Base-by-base conservation (phyloP, 2,797 vertebrate species). In the Tarsius wallacei region DNA sequence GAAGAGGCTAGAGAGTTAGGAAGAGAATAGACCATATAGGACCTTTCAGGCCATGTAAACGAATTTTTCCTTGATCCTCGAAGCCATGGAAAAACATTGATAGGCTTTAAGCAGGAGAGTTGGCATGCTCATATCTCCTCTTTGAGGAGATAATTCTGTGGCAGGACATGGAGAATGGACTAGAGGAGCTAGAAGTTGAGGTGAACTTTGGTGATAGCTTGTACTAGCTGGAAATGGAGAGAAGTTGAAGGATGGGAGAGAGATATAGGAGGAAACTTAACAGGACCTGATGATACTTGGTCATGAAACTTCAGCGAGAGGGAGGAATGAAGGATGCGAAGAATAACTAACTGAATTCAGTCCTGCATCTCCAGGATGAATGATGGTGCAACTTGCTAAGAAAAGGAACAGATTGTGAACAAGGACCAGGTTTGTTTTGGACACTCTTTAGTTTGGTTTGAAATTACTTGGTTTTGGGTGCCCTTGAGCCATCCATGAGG, bases 71-170 rank as follows among this genome's bases (percentile, higher is more conserved):
- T 70, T 74, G 61, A 68, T 82, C 16, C 63, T n/a, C 16, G 11
- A 93, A 90, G 36, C 49, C 28, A 83, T 51, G 80, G 8, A 28
- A 57, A 84, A 80, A 81, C 13, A 85, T 2, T 83, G 84, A 51
- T 76, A 81, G 66, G 12, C 12, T 94, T 93, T 73, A 83, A 84
- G 59, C 2, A 73, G 31, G 22, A n/a, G 13, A 83, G 12, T 59
- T 94, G 49, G 21, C 49, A 59, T 59, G 36, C 16, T 68, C n/a
- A 73, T 74, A 57, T 73, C 93, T 84, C 73, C 11, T 84, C 9
- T 53, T 82, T 74, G 71, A 90, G 42, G 86, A 93, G 63, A 73
- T 55, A 74, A 74, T 84, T 95, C 49, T 96, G 51, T 57, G 89
- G 31, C 36, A 71, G 31, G 47, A 5, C 70, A 12, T 94, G 55